Evolutionary conservation across 1,140 invertebrate species (phyloP), one percentile per base, ranked within the genome.

Genomic region (Lepidotrigona ventralis): DNA sequence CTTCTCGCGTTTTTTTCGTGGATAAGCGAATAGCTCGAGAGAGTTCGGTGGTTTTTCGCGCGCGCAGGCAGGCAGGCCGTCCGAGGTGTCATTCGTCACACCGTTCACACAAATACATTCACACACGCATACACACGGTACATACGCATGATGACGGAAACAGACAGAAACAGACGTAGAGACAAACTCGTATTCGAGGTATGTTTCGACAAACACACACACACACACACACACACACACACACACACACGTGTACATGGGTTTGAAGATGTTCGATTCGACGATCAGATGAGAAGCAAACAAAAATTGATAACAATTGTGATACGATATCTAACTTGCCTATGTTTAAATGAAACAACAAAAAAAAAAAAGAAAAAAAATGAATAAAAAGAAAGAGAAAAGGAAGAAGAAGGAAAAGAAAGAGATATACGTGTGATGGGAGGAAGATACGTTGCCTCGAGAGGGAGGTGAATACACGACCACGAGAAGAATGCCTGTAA

Each of bases 261-360:
- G 91, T 92, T 91, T 92, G 89, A 93, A 93, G 92, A 93, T 93
- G 92, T 93, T 94, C 93, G 92, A 93, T 93, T 93, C 91, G 92
- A 94, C 93, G 92, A 93, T 21, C 46, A 56, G 72, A 73, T 73
- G 26, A 74, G 51, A 74, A 54, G 54, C 54, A 58, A 54, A 72
- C 17, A 72, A 72, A 64, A 58, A 51, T n/a, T 68, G 26, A 75
- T 85, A 88, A 94, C 92, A 92, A 94, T 94, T 94, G 93, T 94
- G 93, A 94, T 94, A 94, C 91, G 93, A 94, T 93, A 94, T 94
- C 94, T 94, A 94, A 94, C 93, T 93, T 93, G 92, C 91, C 93
- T 93, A 93, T 92, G 91, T 93, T 93, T 91, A 90, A 91, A 92
- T 90, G 85, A 86, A 76, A 68, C 78, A 79, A 78, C 66, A 46